Base-by-base conservation (phyloP, 1,140 invertebrate species). In the Diorhabda carinulata region DNA sequence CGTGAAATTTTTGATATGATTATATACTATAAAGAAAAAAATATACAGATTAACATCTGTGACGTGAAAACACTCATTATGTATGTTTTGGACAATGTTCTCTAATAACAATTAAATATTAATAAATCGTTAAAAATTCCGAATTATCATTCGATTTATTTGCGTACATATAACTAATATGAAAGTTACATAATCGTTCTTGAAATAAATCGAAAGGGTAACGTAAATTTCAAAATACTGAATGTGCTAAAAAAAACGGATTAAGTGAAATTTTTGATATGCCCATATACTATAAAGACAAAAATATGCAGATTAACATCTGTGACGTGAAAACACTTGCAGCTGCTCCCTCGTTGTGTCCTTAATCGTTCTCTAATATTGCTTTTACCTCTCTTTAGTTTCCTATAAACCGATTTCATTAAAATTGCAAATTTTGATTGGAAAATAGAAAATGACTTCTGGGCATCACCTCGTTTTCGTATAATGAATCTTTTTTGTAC, bases 291-390 rank as follows among this genome's bases (percentile, higher is more conserved):
- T 57, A 63, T 8, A 64, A 61, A 8, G 47, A 52, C 68, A 58
- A 61, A 64, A 57, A 60, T 73, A 66, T 73, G 68, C 70, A 25
- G 72, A 73, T 73, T 73, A 71, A 69, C 72, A 73, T 73, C 72
- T 73, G 72, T 64, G 71, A 63, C 66, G 8, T 66, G 57, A 68
- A 71, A 64, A 66, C 72, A 73, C 72, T 73, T 73, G 72, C 72
- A 73, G 72, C 72, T 73, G 72, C 69, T 71, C 69, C 72, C 69
- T 73, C 61, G 25, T 25, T 73, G 62, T 58, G 60, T 6, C 69
- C 65, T 61, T 73, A 73, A 73, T 73, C 72, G 67, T 57, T 73
- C 66, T 68, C 69, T 73, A 73, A 73, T 71, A 71, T 73, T 73
- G 71, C 72, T 66, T 73, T 52, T n/a, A 52, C 47, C 72, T 73